phyloP scores from a whole-genome alignment of 2,797 vertebrate species.

The Heterohyrax brucei region DNA sequence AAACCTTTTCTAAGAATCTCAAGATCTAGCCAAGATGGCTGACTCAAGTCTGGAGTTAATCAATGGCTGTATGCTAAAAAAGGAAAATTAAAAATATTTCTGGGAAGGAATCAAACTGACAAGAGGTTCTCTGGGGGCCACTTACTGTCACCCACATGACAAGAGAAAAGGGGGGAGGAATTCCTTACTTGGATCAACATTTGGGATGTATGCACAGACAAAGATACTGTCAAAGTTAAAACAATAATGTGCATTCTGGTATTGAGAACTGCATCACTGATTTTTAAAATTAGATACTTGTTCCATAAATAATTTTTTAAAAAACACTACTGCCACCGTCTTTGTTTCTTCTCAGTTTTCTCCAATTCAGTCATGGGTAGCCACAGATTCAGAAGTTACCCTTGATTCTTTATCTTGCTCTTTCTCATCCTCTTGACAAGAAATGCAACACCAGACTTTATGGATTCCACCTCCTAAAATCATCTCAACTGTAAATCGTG shows the following conservation, averaged over 20 bases:
- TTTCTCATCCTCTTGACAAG: not conserved
- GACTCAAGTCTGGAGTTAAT: not conserved
- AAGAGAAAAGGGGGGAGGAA: not conserved
- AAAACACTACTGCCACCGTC: not conserved
- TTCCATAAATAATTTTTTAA: not conserved
- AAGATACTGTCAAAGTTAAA: conserved; percentile 12
- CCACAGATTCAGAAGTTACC: not conserved
- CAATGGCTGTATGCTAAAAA: not conserved
- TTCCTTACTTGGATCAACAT: not conserved
- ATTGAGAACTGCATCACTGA: conserved; percentile 17
- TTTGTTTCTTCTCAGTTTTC: not conserved
- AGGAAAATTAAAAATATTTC: not conserved
- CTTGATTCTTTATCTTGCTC: not conserved
- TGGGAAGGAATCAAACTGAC: not conserved
- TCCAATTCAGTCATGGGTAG: not conserved
- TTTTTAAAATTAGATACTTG: not conserved
- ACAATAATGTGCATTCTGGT: conserved; percentile 7
- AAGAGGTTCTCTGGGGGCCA: not conserved
- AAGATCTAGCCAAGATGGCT: not conserved
- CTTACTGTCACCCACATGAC: not conserved
- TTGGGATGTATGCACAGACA: conserved; percentile 4
- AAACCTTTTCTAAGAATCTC: not conserved
- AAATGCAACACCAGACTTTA: too few relatives aligned
- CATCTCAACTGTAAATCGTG: not conserved
- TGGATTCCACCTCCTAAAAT: not conserved